Evolutionary conservation across 2,797 vertebrate species (phyloP).

Genomic region (Poecilia velifera): DNA sequence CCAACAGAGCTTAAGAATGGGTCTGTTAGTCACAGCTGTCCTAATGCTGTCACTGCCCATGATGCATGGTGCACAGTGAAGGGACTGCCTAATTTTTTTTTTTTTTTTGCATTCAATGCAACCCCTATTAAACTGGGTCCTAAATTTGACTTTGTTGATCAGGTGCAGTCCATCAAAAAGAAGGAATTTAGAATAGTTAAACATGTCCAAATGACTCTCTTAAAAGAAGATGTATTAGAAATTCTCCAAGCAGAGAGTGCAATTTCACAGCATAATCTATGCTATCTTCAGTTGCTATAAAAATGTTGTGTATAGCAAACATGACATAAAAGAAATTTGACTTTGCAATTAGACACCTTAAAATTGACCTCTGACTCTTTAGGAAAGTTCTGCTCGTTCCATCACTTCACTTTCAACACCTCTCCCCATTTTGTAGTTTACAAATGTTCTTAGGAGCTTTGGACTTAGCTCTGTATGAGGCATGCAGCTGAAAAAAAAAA

Average conservation of each 20-base stretch:
- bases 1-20: slow-evolving; percentile 62
- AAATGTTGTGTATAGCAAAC: no score
- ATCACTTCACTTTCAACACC: no score
- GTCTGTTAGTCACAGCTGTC: slow-evolving; percentile 74
- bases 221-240: slow-evolving; percentile 11
- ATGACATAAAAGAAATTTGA: no score
- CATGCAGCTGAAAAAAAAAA: neutral
- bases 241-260: no score
- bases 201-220: neutral
- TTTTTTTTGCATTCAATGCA: neutral
- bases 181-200: neutral
- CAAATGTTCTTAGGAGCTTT: no score
- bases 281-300: no score
- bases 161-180: slow-evolving; percentile 18
- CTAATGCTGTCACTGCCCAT: slow-evolving; percentile 65
- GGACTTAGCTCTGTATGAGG: neutral
- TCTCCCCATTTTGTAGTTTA: no score
- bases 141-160: slow-evolving; percentile 27
- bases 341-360: no score
- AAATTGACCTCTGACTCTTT: no score
- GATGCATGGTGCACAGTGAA: neutral
- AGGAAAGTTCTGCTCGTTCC: no score
- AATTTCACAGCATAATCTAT: no score
- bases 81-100: neutral
- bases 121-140: slow-evolving; percentile 10